Evolutionary conservation across 2,888 invertebrate species (phyloP).

Genomic region (Dioctria rufipes): DNA sequence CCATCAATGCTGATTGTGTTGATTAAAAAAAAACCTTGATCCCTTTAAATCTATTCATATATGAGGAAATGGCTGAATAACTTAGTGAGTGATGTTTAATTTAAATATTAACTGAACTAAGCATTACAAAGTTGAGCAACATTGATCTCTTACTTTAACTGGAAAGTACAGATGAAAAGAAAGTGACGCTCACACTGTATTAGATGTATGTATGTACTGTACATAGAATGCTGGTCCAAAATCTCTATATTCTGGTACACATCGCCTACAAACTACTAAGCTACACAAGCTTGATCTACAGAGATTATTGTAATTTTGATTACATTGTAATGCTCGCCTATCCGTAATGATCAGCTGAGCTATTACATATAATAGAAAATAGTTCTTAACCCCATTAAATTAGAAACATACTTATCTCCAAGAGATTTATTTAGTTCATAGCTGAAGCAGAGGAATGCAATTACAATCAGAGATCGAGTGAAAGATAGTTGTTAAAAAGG

Average conservation of each 20-base stretch:
- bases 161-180: slow-evolving; percentile 28
- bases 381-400: slow-evolving; percentile 41
- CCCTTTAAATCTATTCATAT: too few relatives aligned
- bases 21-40: too few relatives aligned
- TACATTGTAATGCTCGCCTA: slow-evolving; percentile 35
- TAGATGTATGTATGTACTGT: neutral
- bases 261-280: neutral
- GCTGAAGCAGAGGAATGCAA: slow-evolving; percentile 13
- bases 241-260: neutral
- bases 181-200: neutral
- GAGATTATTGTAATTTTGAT: slow-evolving; percentile 19
- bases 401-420: slow-evolving; percentile 4
- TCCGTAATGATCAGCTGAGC: slow-evolving; percentile 21
- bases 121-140: neutral
- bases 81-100: too few relatives aligned
- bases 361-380: slow-evolving; percentile 37
- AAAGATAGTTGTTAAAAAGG: slow-evolving; percentile 5
- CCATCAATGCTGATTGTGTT: too few relatives aligned
- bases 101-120: neutral
- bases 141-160: slow-evolving; percentile 33
- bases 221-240: slow-evolving; percentile 7
- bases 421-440: slow-evolving; percentile 23
- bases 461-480: slow-evolving; percentile 19
- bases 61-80: too few relatives aligned
- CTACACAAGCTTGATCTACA: slow-evolving; percentile 7